Conservation (phyloP, 2,888 invertebrate species). For the Helobdella robusta region DNA sequence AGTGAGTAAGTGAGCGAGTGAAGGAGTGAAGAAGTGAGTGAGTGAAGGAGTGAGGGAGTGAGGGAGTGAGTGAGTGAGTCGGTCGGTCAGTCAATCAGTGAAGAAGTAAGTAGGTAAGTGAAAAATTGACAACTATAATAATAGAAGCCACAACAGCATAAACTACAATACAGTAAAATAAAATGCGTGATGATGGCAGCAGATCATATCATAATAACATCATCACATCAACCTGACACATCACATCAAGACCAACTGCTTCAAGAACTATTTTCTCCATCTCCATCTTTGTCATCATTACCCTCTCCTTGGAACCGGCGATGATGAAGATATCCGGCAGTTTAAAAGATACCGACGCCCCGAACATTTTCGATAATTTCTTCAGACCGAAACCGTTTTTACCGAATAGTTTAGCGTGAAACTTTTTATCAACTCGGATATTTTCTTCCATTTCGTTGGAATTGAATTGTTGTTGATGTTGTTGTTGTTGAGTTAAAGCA, state of each 20-base stretch:
- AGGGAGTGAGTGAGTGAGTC: no score
- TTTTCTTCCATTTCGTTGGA: neutral
- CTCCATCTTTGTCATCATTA: neutral
- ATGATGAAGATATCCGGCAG: neutral
- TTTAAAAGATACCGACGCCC: neutral
- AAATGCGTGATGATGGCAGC: no score
- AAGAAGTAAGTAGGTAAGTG: no score
- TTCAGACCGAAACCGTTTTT: conserved; percentile 9
- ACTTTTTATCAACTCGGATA: neutral
- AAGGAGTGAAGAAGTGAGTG: no score
- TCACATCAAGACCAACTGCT: conserved; percentile 5
- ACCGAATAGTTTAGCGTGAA: conserved; percentile 1
- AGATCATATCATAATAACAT: no score
- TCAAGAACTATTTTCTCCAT: neutral
- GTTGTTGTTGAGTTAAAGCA: conserved; percentile 5
- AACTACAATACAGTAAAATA: no score
- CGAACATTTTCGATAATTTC: neutral
- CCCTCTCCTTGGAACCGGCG: neutral
- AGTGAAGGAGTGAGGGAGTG: no score
- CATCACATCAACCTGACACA: no score
- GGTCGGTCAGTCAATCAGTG: no score
- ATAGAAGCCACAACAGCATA: no score
- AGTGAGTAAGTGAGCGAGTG: no score
- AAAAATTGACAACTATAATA: no score
- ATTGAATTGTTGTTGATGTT: neutral